A percentile compares a stretch with the other conserved stretches of the same genome.
Evolutionary conservation across 2,113 vertebrate species (phyloP).

Genomic region (Emydocephalus ijimae): DNA sequence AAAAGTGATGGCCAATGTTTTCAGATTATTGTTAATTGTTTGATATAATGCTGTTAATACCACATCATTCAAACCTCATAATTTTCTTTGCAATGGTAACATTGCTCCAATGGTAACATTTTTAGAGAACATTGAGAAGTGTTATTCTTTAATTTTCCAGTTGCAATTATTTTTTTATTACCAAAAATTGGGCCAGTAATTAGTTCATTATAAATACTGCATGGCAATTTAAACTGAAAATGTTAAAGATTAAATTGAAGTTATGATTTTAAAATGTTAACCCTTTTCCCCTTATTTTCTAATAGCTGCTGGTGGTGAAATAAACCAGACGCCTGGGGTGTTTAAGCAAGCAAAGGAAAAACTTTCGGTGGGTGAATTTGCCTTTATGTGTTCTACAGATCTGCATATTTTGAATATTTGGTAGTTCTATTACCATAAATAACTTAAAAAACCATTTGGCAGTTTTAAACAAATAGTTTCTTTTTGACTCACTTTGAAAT

Average conservation of each 20-base stretch:
- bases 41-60: neutral
- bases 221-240: slow-evolving; percentile 27
- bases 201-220: slow-evolving; percentile 16
- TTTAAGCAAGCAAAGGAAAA: slow-evolving; percentile 90
- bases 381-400: slow-evolving; percentile 33
- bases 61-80: neutral
- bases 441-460: slow-evolving; percentile 24
- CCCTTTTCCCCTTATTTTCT: slow-evolving; percentile 41
- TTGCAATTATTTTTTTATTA: slow-evolving; percentile 2
- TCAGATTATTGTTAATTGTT: neutral
- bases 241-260: slow-evolving; percentile 36
- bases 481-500: neutral
- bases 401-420: slow-evolving; percentile 31
- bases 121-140: slow-evolving; percentile 8
- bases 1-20: neutral
- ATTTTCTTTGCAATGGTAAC: neutral
- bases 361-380: slow-evolving; percentile 83
- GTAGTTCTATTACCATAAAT: slow-evolving; percentile 34
- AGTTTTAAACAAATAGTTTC: slow-evolving; percentile 2
- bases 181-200: slow-evolving; percentile 6
- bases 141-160: neutral
- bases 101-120: neutral
- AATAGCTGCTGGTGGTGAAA: slow-evolving; percentile 79
- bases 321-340: slow-evolving; percentile 83
- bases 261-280: slow-evolving; percentile 49